Percentiles rank a stretch among this genome's conserved stretches.
Conservation (phyloP, 2,888 invertebrate genomes). For the Dicranocentrus wangi region DNA sequence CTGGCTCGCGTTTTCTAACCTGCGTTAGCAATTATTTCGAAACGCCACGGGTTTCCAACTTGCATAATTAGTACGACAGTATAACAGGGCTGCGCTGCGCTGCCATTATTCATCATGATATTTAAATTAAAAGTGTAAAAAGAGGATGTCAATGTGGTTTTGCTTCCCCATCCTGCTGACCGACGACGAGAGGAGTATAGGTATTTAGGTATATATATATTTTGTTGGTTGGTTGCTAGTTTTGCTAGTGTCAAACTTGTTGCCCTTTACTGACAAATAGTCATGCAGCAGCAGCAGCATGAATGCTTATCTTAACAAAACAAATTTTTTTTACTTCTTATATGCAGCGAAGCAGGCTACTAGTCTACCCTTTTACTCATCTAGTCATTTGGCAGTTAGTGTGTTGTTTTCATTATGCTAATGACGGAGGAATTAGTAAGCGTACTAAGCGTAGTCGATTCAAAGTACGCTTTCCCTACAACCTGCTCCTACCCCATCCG, state of each 20-base stretch:
- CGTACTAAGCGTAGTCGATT: too few relatives aligned
- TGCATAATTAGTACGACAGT: too few relatives aligned
- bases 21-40: too few relatives aligned
- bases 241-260: conserved; percentile 18
- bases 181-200: too few relatives aligned
- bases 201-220: too few relatives aligned
- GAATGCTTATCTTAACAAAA: conserved; percentile 15
- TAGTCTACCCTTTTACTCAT: not conserved
- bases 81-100: too few relatives aligned
- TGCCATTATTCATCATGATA: too few relatives aligned
- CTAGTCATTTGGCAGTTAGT: not conserved
- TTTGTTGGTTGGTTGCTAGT: not conserved
- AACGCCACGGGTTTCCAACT: too few relatives aligned
- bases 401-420: conserved; percentile 47
- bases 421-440: conserved; percentile 56
- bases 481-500: not conserved
- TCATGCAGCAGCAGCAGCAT: not conserved
- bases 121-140: too few relatives aligned
- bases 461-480: conserved; percentile 56
- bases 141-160: too few relatives aligned
- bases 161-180: too few relatives aligned
- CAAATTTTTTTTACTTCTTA: not conserved
- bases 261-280: not conserved
- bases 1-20: too few relatives aligned
- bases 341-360: not conserved